phyloP scores from a whole-genome alignment of 1,140 invertebrate species.

The Rhyacophila brunnea region DNA sequence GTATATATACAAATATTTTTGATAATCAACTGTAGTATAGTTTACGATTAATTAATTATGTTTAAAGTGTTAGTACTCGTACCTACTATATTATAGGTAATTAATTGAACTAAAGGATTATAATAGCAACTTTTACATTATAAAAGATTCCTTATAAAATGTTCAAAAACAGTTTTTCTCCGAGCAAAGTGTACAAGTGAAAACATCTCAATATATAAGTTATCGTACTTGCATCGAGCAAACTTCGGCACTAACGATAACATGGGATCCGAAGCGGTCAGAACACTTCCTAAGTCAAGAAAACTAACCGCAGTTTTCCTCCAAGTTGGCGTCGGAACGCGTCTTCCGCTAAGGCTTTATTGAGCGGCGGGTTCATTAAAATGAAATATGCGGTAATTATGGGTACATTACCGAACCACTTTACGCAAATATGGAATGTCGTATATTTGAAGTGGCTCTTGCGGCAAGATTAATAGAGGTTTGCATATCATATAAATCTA shows the following conservation, averaged over 20 bases:
- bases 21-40: too few relatives aligned
- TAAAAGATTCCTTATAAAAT: too few relatives aligned
- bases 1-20: too few relatives aligned
- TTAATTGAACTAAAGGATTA: too few relatives aligned
- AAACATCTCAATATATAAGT: background rate
- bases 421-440: conserved; percentile 24
- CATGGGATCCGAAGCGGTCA: conserved; percentile 1
- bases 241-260: background rate
- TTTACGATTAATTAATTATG: too few relatives aligned
- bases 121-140: too few relatives aligned
- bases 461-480: conserved; percentile 16
- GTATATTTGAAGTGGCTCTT: conserved; percentile 18
- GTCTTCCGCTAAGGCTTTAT: conserved; percentile 8
- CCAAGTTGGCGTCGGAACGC: background rate
- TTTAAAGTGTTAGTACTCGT: too few relatives aligned
- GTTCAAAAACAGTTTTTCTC: too few relatives aligned
- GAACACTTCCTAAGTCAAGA: background rate
- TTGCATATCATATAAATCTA: background rate
- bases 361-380: conserved; percentile 24
- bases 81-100: too few relatives aligned
- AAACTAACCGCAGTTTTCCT: conserved; percentile 8
- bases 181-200: too few relatives aligned
- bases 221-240: background rate
- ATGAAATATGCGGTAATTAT: conserved; percentile 29
- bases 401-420: conserved; percentile 24